phyloP scores from a whole-genome alignment of 2,113 vertebrate genomes.

The Buteo buteo region DNA sequence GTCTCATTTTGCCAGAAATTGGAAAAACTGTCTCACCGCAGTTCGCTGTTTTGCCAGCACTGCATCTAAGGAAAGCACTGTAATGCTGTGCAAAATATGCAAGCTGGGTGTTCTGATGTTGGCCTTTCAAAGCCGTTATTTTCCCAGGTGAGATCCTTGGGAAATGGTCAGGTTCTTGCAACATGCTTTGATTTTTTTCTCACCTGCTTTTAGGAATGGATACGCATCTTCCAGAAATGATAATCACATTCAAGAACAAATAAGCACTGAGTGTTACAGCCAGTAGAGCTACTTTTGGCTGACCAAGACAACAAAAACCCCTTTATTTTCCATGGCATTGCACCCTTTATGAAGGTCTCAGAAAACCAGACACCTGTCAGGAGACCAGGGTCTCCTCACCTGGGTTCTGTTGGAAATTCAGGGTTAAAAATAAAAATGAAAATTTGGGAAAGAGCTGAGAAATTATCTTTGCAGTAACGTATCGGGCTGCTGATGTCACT shows the following conservation, averaged over 20 bases:
- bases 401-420: neutral
- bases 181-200: neutral
- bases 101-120: neutral
- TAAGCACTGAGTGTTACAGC: accelerated
- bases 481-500: neutral
- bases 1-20: neutral
- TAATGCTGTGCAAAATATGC: neutral
- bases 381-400: accelerated
- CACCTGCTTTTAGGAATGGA: neutral
- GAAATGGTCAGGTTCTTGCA: neutral
- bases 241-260: neutral
- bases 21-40: neutral
- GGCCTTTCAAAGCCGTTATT: accelerated
- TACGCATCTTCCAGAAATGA: accelerated
- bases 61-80: neutral
- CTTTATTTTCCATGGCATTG: neutral
- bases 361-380: neutral
- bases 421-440: neutral
- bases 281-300: neutral
- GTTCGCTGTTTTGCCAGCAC: neutral
- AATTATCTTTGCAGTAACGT: neutral
- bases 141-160: neutral
- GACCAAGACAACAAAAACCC: accelerated
- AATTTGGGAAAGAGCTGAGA: neutral
- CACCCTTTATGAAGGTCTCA: neutral